Percentiles rank a stretch among this genome's conserved stretches.
phyloP scores from a whole-genome alignment of 1,140 invertebrate species.

The Ceratina australensis region DNA sequence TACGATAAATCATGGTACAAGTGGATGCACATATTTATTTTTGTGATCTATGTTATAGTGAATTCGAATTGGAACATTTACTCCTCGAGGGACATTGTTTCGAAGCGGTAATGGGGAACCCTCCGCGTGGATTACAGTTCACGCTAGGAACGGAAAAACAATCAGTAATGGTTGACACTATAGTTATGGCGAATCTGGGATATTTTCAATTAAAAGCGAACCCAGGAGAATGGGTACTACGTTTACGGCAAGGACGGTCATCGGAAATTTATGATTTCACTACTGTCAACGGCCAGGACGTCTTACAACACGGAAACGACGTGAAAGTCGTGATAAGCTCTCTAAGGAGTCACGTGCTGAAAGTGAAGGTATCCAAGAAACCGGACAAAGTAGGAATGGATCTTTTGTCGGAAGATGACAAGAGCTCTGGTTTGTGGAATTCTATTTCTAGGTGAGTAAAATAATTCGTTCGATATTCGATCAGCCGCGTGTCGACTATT shows the following conservation, averaged over 20 bases:
- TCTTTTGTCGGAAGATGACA: conserved; percentile 89
- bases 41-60: conserved; percentile 73
- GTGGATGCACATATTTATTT: too few relatives aligned
- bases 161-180: conserved; percentile 94
- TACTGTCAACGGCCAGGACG: conserved; percentile 80
- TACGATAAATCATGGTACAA: too few relatives aligned
- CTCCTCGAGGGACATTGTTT: conserved; percentile 96
- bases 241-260: conserved; percentile 93
- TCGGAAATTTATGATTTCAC: conserved; percentile 95
- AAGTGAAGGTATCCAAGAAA: conserved; percentile 94
- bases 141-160: conserved; percentile 92
- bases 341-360: conserved; percentile 94
- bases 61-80: conserved; percentile 89
- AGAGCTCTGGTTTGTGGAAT: conserved; percentile 91
- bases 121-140: conserved; percentile 97
- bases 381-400: conserved; percentile 92
- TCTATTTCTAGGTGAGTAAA: conserved; percentile 91
- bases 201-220: conserved; percentile 99
- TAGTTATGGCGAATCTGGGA: conserved; percentile 99
- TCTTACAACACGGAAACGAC: conserved; percentile 82
- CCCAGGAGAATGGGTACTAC: conserved; percentile 96
- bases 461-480: background rate
- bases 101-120: conserved; percentile 93
- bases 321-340: conserved; percentile 93
- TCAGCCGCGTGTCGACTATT: background rate